phyloP scores from a whole-genome alignment of 2,888 invertebrate species.

The Leucoma salicis region DNA sequence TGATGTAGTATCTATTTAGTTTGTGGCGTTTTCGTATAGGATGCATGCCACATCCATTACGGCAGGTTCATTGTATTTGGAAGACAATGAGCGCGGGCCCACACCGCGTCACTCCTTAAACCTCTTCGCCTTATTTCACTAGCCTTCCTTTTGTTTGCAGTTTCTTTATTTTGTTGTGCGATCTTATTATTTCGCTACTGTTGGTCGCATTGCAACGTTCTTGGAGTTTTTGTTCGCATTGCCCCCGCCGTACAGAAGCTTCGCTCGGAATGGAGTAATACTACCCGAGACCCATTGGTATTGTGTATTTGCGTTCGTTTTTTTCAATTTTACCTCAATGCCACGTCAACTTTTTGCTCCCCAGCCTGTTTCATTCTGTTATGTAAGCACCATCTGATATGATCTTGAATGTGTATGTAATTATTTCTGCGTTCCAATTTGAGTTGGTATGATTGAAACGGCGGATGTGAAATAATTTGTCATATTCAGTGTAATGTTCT shows the following conservation, averaged over 20 bases:
- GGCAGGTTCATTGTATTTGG: slow-evolving; percentile 22
- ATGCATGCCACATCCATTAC: slow-evolving; percentile 52
- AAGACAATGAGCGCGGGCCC: slow-evolving; percentile 74
- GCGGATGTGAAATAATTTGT: slow-evolving; percentile 50
- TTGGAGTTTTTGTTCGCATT: slow-evolving; percentile 72
- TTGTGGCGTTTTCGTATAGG: too few species aligned
- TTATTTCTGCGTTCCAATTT: slow-evolving; percentile 52
- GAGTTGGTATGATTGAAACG: slow-evolving; percentile 51
- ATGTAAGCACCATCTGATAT: slow-evolving; percentile 55
- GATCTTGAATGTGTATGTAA: slow-evolving; percentile 48
- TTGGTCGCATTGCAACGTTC: slow-evolving; percentile 70
- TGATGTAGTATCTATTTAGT: too few species aligned
- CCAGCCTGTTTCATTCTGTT: slow-evolving; percentile 49
- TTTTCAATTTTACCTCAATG: slow-evolving; percentile 59
- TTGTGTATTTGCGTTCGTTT: slow-evolving; percentile 71
- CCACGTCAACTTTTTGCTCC: slow-evolving; percentile 59
- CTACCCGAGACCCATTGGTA: slow-evolving; percentile 67
- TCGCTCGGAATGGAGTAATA: slow-evolving; percentile 76
- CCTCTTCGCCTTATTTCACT: slow-evolving; percentile 79
- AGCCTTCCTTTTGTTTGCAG: slow-evolving; percentile 76
- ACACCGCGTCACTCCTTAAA: slow-evolving; percentile 78
- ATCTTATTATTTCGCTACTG: slow-evolving; percentile 82
- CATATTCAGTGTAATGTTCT: slow-evolving; percentile 32
- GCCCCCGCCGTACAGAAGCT: slow-evolving; percentile 51
- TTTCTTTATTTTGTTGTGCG: slow-evolving; percentile 80